phyloP scores from a whole-genome alignment of 1,140 invertebrate species.

The Drosophila nannoptera region DNA sequence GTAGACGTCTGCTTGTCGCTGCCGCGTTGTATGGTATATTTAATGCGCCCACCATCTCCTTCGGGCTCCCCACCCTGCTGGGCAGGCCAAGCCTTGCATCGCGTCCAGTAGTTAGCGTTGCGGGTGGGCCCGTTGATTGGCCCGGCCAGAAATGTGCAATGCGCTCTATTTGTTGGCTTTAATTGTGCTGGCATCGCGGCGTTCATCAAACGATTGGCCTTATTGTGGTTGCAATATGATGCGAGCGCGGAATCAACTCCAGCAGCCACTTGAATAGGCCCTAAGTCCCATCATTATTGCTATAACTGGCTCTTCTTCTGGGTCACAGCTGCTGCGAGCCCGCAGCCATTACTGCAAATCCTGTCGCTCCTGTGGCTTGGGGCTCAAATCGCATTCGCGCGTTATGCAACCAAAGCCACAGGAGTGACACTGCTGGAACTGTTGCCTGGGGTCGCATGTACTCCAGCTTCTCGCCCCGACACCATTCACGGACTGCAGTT shows the following conservation, averaged over 20 bases:
- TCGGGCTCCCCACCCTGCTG: not conserved
- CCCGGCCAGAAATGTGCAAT: constrained; percentile 35
- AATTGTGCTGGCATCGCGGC: constrained; percentile 55
- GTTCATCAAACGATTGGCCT: constrained; percentile 56
- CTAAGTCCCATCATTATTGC: not conserved
- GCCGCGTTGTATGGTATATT: constrained; percentile 14
- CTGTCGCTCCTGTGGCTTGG: constrained; percentile 5
- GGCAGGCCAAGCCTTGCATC: constrained; percentile 1
- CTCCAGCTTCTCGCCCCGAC: constrained; percentile 16
- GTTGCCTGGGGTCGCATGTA: constrained; percentile 10
- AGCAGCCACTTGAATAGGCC: constrained; percentile 30
- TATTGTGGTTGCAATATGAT: constrained; percentile 56
- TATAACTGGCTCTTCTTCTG: constrained; percentile 7
- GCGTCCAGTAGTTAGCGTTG: constrained; percentile 24
- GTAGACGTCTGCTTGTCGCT: not conserved
- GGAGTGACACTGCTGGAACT: not conserved
- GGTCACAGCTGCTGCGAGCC: constrained; percentile 29
- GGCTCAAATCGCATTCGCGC: constrained; percentile 13
- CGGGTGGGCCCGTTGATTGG: constrained; percentile 58
- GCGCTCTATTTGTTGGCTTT: constrained; percentile 60
- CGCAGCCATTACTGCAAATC: not conserved
- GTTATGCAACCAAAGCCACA: constrained; percentile 30
- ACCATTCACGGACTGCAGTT: constrained; percentile 37
- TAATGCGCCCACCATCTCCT: constrained; percentile 14
- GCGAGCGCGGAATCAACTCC: constrained; percentile 39